Percentiles rank a stretch among this genome's conserved stretches.
phyloP scores from a whole-genome alignment of 2,797 vertebrate genomes.

The Thunnus albacares region DNA sequence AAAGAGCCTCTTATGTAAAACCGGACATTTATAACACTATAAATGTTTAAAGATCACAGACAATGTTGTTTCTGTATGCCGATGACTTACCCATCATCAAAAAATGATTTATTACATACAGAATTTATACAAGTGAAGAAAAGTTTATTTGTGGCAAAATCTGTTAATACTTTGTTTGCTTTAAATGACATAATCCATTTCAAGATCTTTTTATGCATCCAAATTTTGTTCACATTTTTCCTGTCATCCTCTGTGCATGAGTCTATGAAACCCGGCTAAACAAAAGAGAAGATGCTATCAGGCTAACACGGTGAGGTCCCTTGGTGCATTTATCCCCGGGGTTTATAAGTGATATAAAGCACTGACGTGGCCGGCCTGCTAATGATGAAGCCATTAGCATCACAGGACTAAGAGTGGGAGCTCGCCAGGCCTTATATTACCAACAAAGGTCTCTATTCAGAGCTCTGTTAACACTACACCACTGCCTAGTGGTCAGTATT shows the following conservation, averaged over 20 bases:
- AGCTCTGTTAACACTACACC: conserved; percentile 75
- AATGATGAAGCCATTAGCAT: conserved; percentile 80
- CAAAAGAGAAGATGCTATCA: conserved; percentile 61
- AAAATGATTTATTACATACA: background rate
- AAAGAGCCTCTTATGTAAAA: conserved; percentile 29
- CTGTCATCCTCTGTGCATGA: conserved; percentile 12
- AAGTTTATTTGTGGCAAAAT: background rate
- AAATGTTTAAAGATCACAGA: conserved; percentile 23
- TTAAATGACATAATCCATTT: conserved; percentile 19
- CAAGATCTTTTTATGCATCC: conserved; percentile 9
- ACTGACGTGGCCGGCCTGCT: conserved; percentile 74
- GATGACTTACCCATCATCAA: background rate
- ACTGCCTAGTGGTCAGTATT: conserved; percentile 65
- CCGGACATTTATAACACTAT: conserved; percentile 43
- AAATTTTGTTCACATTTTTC: conserved; percentile 5
- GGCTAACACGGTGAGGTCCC: conserved; percentile 42
- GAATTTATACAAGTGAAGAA: background rate
- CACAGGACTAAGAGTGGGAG: conserved; percentile 68
- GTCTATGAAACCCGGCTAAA: conserved; percentile 48
- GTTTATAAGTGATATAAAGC: conserved; percentile 79
- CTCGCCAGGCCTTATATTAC: conserved; percentile 73
- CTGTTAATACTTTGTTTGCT: background rate
- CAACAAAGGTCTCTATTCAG: conserved; percentile 84
- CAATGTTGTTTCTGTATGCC: conserved; percentile 1
- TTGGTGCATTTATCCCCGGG: conserved; percentile 54